Conservation (phyloP, 1,140 invertebrate genomes). For the Conopomorpha cramerella region DNA sequence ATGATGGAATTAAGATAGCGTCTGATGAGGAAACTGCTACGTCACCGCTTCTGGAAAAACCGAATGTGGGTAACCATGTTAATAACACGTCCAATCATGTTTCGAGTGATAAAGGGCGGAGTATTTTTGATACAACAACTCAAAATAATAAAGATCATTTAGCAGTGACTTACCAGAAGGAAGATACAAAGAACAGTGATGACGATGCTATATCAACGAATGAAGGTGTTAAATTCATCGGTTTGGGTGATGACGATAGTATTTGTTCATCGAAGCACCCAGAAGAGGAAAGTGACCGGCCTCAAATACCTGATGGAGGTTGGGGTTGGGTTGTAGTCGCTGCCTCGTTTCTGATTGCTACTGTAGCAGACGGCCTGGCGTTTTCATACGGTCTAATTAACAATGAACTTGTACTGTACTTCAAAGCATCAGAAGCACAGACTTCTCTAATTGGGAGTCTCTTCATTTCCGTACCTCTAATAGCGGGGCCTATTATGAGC, state of each 20-base stretch:
- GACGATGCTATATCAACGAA: slow-evolving; percentile 33
- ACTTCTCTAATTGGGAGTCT: slow-evolving; percentile 88
- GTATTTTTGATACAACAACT: too few species aligned
- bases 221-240: slow-evolving; percentile 56
- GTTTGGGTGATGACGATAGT: slow-evolving; percentile 55
- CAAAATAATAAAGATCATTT: slow-evolving; percentile 21
- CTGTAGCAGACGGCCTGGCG: slow-evolving; percentile 91
- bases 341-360: slow-evolving; percentile 81
- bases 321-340: slow-evolving; percentile 91
- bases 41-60: slow-evolving; percentile 34
- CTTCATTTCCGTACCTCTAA: slow-evolving; percentile 85
- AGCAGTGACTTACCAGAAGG: slow-evolving; percentile 31
- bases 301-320: slow-evolving; percentile 71
- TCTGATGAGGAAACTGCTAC: slow-evolving; percentile 54
- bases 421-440: slow-evolving; percentile 76
- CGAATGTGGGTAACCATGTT: slow-evolving; percentile 34
- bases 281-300: slow-evolving; percentile 28
- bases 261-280: slow-evolving; percentile 50
- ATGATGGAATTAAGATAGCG: slow-evolving; percentile 40
- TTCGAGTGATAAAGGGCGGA: too few species aligned
- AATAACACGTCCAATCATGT: too few species aligned
- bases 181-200: slow-evolving; percentile 29
- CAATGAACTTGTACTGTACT: slow-evolving; percentile 81
- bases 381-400: slow-evolving; percentile 92
- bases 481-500: slow-evolving; percentile 85